Evolutionary conservation across 2,888 invertebrate genomes (phyloP), one percentile per base, ranked within the genome.

Genomic region (Drosophila pseudotakahashii): DNA sequence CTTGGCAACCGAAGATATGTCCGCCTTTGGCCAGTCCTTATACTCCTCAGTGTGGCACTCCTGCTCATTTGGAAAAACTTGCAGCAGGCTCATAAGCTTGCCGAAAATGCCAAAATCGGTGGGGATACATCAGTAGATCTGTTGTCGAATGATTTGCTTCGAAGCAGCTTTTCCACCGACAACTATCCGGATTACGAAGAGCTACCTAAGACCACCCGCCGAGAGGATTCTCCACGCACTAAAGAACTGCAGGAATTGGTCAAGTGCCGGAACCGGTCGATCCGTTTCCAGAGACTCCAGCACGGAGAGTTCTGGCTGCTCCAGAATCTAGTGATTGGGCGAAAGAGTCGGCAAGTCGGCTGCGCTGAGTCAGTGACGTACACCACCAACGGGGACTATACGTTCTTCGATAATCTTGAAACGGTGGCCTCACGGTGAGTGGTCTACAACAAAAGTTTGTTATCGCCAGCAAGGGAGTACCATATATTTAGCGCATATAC

Each of bases 381-480:
- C 80, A 94, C 95, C 11, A 95, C 95, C 0, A 95, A 95, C 87
- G 94, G 94, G 0, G 95, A 95, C 81, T 94, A 93, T 81, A 94
- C 94, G 9, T 95, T 95, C 91, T 92, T 95, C 74, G 94, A 94
- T 78, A 94, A 95, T 90, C 89, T 95, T 70, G 93, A 93, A 72
- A 93, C 93, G 2, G 86, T 95, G 54, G 89, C 94, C 63, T 92
- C 78, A 6, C 89, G 91, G 92, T 91, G 47, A 82, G 82, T 79
- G 78, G 71, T 23, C 1, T n/a, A 11, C 7, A 14, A 34, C 30
- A 36, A 47, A 48, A 30, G 9, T 16, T 39, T 1, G 2, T 13
- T 51, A 36, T 45, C 30, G 7, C 11, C 10, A 6, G 2, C 7
- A 30, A 26, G 7, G 2, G 30, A 3, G 1, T 34, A 4, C 11